Base-by-base conservation (phyloP, 2,113 vertebrate species). In the Perca flavescens region DNA sequence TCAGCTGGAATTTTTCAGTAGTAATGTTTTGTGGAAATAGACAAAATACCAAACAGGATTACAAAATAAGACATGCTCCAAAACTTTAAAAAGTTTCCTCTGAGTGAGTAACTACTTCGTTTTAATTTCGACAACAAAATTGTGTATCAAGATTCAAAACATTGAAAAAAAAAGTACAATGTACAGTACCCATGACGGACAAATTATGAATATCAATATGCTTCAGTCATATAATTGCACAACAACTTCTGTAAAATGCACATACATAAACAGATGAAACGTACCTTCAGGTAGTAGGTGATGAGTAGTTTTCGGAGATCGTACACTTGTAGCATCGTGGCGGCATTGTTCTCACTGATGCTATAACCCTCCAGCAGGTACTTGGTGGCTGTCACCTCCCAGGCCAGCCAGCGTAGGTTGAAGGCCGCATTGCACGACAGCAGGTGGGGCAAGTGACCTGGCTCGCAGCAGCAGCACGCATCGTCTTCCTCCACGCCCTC, bases 361-460 rank as follows among this genome's bases (percentile, higher is more conserved):
- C 96, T 98, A 72, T 99, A 99, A 34, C 98, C 98, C 87, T 99
- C 97, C 93, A 99, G 95, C 92, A 99, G 96, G 90, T 99, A 99
- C 92, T 98, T 99, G 1, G 96, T 97, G 8, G 96, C 96, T 0
- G 96, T 96, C 86, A 98, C 96, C 91, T 99, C 98, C 98, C 98
- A 99, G 25, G 98, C 97, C 91, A 99, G 96, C 98, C 98, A 99
- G 82, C 97, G 97, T 53, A 99, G 96, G 91, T 96, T 97, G 50
- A 99, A 99, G 74, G 98, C 97, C 0, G 98, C 97, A 0, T 99
- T 99, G 87, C 98, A 99, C 0, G 98, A 99, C 43, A 99, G 84
- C 85, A 98, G 92, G 91, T 99, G 97, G 13, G 97, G 97, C 89
- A 98, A 74, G 93, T 98, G 97, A 6, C 98, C 98, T 0, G 97